phyloP scores from a whole-genome alignment of 2,888 invertebrate species.

The Drosophila siamana region DNA sequence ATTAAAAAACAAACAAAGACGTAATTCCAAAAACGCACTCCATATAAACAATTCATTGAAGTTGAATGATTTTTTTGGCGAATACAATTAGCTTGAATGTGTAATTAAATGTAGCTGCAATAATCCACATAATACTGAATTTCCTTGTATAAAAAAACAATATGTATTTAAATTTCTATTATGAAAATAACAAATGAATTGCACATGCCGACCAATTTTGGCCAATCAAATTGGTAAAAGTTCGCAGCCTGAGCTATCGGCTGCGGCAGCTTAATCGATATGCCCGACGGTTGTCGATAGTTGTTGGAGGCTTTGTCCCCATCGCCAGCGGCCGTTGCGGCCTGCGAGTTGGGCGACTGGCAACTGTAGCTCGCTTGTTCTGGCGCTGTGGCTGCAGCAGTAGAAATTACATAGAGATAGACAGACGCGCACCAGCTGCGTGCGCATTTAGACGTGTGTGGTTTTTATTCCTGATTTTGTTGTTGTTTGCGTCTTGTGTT shows the following conservation, averaged over 20 bases:
- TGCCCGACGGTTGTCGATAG: slow-evolving; percentile 25
- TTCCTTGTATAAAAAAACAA: too few relatives aligned
- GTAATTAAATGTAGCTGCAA: too few relatives aligned
- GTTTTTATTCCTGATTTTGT: slow-evolving; percentile 17
- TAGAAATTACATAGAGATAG: slow-evolving; percentile 38
- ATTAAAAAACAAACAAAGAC: too few relatives aligned
- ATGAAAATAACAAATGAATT: too few relatives aligned
- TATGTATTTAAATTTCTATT: too few relatives aligned
- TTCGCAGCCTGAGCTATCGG: neutral
- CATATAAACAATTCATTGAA: too few relatives aligned
- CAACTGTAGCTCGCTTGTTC: slow-evolving; percentile 29
- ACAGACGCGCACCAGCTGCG: slow-evolving; percentile 69
- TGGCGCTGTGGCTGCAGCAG: slow-evolving; percentile 37
- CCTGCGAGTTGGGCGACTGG: slow-evolving; percentile 17
- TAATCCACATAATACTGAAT: too few relatives aligned
- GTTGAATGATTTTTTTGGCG: too few relatives aligned
- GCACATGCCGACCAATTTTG: too few relatives aligned
- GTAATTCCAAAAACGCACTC: too few relatives aligned
- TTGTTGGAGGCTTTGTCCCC: slow-evolving; percentile 16
- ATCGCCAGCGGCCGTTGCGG: slow-evolving; percentile 42
- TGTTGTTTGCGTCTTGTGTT: slow-evolving; percentile 13
- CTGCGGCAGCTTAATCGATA: slow-evolving; percentile 1
- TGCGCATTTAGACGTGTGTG: slow-evolving; percentile 73
- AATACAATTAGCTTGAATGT: too few relatives aligned
- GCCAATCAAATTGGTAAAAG: neutral